Conservation (phyloP, 1,140 invertebrate species). For the Drosophila equinoxialis region DNA sequence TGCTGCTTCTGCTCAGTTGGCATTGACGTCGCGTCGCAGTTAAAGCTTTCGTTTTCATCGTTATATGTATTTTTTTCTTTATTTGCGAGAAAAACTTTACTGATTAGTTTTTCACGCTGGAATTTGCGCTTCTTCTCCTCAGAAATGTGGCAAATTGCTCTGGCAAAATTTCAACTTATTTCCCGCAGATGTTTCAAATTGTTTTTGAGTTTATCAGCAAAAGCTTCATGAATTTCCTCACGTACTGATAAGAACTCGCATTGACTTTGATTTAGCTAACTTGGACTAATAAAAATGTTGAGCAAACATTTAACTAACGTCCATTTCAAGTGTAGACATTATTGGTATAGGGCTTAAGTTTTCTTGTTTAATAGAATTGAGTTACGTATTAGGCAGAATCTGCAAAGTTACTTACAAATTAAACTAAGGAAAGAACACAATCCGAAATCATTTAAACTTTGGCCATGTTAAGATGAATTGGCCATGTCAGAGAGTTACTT, state of each 20-base stretch:
- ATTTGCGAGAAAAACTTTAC: slow-evolving; percentile 14
- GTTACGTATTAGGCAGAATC: background rate
- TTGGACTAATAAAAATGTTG: slow-evolving; percentile 7
- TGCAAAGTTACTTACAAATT: no score
- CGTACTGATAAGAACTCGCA: slow-evolving; percentile 46
- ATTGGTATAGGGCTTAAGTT: background rate
- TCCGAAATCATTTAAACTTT: no score
- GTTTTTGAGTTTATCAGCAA: slow-evolving; percentile 34
- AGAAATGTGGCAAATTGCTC: background rate
- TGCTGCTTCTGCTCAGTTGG: background rate
- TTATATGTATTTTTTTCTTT: background rate
- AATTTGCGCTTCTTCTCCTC: background rate
- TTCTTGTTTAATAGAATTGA: no score
- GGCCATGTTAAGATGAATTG: no score
- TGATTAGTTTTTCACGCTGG: slow-evolving; percentile 19
- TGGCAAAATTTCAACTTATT: background rate
- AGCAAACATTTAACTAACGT: slow-evolving; percentile 18
- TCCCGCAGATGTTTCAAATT: background rate
- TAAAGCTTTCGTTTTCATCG: slow-evolving; percentile 2
- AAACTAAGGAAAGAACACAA: no score
- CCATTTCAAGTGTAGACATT: background rate
- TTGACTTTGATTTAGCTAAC: slow-evolving; percentile 35
- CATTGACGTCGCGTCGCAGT: background rate
- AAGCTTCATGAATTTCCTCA: slow-evolving; percentile 39
- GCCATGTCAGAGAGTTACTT: no score